These are phyloP conservation scores for Whitmania pigra DNA, from an alignment of 1,140 invertebrate species.

Conservation along the genomic window DNA sequence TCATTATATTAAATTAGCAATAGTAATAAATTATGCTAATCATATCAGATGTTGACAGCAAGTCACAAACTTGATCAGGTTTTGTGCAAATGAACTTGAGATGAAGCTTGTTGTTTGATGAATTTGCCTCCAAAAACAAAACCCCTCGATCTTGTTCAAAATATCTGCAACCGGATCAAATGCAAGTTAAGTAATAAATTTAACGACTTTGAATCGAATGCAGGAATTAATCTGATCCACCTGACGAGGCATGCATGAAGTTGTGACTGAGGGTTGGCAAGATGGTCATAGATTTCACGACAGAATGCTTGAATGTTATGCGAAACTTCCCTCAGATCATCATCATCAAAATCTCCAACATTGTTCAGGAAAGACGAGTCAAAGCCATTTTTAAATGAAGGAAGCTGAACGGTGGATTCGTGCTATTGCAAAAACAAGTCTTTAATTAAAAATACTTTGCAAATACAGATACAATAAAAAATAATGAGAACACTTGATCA, in stretches of 20 bases:
- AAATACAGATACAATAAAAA: too few species aligned
- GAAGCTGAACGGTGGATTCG: too few species aligned
- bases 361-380: not conserved
- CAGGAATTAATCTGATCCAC: not conserved
- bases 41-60: not conserved
- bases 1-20: too few species aligned
- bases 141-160: slow-evolving; percentile 7
- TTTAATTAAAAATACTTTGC: too few species aligned
- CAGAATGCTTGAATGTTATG: not conserved
- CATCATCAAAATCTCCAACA: not conserved
- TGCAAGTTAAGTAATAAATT: too few species aligned
- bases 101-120: slow-evolving; percentile 7
- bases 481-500: too few species aligned
- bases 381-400: too few species aligned
- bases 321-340: slow-evolving; percentile 7
- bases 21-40: too few species aligned
- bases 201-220: too few species aligned
- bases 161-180: not conserved
- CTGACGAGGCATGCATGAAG: not conserved
- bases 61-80: not conserved
- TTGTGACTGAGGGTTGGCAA: not conserved
- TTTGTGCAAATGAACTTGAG: slow-evolving; percentile 8
- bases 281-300: not conserved
- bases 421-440: too few species aligned
- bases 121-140: slow-evolving; percentile 1